Percentiles rank a stretch among this genome's conserved stretches.
Evolutionary conservation across 1,140 invertebrate species (phyloP).

Genomic region (Thaumatotibia leucotreta): DNA sequence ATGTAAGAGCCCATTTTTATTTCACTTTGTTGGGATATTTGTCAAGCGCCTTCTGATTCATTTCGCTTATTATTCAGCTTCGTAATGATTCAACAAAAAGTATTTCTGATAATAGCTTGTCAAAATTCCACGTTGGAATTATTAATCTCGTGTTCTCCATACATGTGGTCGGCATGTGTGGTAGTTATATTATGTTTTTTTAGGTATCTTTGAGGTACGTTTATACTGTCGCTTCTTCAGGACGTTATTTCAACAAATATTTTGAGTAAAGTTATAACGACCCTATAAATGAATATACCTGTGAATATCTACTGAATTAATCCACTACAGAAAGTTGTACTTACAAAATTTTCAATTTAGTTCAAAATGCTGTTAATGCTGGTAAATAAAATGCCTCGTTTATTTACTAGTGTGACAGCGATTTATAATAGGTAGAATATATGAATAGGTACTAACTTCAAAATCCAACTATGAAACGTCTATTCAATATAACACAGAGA

Average conservation of each 20-base stretch:
- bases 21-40: background rate
- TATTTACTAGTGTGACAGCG: too few relatives aligned
- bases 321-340: too few relatives aligned
- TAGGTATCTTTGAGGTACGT: background rate
- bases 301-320: too few relatives aligned
- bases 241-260: background rate
- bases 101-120: background rate
- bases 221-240: background rate
- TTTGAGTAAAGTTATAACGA: too few relatives aligned
- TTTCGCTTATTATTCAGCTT: background rate
- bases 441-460: too few relatives aligned
- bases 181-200: background rate
- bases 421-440: too few relatives aligned
- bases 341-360: too few relatives aligned
- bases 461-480: too few relatives aligned
- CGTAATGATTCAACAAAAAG: background rate
- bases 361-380: too few relatives aligned
- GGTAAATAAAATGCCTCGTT: too few relatives aligned
- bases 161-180: background rate
- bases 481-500: too few relatives aligned
- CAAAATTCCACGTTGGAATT: background rate
- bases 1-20: background rate
- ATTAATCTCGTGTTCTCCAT: background rate
- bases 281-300: too few relatives aligned
- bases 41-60: background rate